Conservation (phyloP, 92 coral and sea anemone genomes). For the Phenganax stokvisi region DNA sequence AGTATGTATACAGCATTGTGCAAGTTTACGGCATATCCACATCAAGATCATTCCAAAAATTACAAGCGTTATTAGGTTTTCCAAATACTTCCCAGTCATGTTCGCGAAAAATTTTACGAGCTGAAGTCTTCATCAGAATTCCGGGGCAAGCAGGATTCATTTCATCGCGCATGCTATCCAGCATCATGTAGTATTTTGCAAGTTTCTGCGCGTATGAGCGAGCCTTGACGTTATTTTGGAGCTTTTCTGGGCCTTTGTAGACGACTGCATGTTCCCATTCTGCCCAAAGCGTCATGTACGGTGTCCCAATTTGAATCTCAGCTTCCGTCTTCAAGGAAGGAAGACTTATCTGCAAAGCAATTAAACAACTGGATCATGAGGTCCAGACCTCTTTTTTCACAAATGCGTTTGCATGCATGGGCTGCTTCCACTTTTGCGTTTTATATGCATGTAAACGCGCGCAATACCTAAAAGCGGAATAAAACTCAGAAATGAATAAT, state of each 20-base stretch:
- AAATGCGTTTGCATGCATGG: no score
- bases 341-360: conserved; percentile 4
- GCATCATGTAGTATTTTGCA: conserved; percentile 41
- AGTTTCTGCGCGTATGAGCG: conserved; percentile 26
- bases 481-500: no score
- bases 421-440: no score
- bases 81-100: conserved; percentile 23
- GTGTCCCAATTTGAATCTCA: conserved; percentile 46
- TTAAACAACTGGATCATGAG: no score
- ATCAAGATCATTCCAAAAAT: conserved; percentile 18
- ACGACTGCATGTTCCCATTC: conserved; percentile 45
- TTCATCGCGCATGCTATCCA: conserved; percentile 37
- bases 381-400: no score
- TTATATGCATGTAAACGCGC: no score
- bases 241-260: conserved; percentile 41
- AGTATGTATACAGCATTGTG: no score
- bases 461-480: no score
- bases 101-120: background rate
- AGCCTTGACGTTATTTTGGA: conserved; percentile 11
- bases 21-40: conserved; percentile 22
- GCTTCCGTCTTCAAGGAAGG: conserved; percentile 28
- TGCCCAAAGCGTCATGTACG: conserved; percentile 54
- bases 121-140: background rate
- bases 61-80: conserved; percentile 23
- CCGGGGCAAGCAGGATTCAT: conserved; percentile 33